These are phyloP conservation scores for Myocastor coypus DNA, from an alignment of 2,113 vertebrate genomes.

Conservation along the genomic window DNA sequence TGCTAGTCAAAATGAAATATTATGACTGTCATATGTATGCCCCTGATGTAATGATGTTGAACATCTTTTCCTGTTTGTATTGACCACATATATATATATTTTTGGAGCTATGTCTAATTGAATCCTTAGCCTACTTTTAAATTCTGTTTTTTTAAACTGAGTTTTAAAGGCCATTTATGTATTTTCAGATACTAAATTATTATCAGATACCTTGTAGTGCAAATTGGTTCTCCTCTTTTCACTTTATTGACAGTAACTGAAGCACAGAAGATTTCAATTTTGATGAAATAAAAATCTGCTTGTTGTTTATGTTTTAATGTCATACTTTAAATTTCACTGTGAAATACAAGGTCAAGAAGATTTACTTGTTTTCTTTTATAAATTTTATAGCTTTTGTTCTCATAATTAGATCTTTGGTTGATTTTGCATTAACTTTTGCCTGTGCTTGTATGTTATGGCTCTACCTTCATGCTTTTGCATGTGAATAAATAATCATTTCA, in stretches of 20 bases:
- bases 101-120: constrained; percentile 45
- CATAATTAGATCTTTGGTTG: constrained; percentile 8
- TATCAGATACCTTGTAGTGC: neutral
- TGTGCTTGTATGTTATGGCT: neutral
- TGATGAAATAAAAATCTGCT: neutral
- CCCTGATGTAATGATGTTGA: neutral
- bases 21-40: constrained; percentile 49
- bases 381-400: constrained; percentile 22
- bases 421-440: constrained; percentile 24
- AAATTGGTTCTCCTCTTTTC: constrained; percentile 13
- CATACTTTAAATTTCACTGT: constrained; percentile 27
- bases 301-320: constrained; percentile 19
- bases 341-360: neutral
- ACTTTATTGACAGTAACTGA: constrained; percentile 44
- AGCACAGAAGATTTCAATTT: constrained; percentile 48
- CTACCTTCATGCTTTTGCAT: neutral
- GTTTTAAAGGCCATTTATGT: neutral
- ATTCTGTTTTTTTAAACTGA: neutral
- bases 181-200: neutral
- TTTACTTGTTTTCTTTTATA: constrained; percentile 29
- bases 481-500: neutral
- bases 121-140: constrained; percentile 2
- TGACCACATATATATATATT: neutral
- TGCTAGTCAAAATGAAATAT: neutral
- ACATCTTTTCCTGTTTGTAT: neutral